Evolutionary conservation across 2,113 vertebrate species (phyloP), one percentile per base, ranked within the genome.

Genomic region (Labrus mixtus): DNA sequence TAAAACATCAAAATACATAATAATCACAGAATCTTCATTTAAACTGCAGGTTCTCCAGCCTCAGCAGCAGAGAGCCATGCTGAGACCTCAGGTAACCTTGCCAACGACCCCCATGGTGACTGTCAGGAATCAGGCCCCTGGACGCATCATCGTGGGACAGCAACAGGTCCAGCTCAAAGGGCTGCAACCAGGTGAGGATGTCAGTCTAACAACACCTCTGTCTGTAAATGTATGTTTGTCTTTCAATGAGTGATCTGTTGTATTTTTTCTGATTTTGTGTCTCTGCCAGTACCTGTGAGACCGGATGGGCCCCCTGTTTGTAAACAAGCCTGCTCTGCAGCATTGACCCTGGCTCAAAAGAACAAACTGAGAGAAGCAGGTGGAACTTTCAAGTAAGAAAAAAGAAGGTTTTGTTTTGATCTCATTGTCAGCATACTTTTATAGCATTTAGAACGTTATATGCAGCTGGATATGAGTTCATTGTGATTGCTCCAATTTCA

Each of bases 331-430:
- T 88, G 93, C 61, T 76, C 95, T 37, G 88, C 95, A 72, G 94
- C 94, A 79, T 90, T 86, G 93, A 96, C 93, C 10, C 93, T 90
- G 57, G 94, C 94, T 70, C 97, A 97, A 87, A 98, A 93, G 87
- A 97, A 95, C 87, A 98, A 96, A 85, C 93, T 96, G 70, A 98
- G 96, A 91, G 97, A 98, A 89, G 96, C 96, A 23, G 96, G 96
- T 81, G 96, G 96, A 70, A 96, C 96, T 48, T 98, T 98, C 89
- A 96, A 97, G 98, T 99, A 91, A 95, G 96, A 81, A 9, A 41
- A 41, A 7, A 41, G 37, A 39, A 39, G 39, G 39, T 11, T 41
- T 41, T 10, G 29, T 33, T 41, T 41, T 41, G 9, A 41, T 9
- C 37, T 39, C 39, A 41, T 41, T 41, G 39, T 41, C 11, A 9